A percentile compares a stretch with the other conserved stretches of the same genome.
These are phyloP conservation scores for Leucophora obtusa DNA, from an alignment of 2,888 invertebrate species.

Conservation along the genomic window DNA sequence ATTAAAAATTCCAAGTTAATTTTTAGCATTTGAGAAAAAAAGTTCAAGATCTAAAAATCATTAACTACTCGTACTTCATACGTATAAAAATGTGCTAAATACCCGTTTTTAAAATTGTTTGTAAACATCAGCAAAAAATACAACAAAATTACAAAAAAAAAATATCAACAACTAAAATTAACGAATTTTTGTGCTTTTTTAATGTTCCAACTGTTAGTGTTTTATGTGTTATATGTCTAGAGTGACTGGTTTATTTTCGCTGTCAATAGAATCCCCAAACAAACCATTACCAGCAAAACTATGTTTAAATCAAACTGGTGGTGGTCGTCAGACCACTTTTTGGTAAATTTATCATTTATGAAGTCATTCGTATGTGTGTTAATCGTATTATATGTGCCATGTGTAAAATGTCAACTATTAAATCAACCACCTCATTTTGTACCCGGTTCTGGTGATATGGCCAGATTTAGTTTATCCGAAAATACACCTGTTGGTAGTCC, in stretches of 20 bases:
- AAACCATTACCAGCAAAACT: slow-evolving; percentile 5
- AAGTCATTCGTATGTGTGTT: slow-evolving; percentile 48
- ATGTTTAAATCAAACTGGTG: slow-evolving; percentile 49
- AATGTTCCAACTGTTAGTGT: neutral
- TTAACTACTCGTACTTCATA: neutral
- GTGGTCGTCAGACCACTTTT: slow-evolving; percentile 59
- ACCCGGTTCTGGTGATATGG: slow-evolving; percentile 87
- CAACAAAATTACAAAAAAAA: neutral
- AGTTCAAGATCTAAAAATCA: neutral
- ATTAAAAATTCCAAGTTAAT: no score
- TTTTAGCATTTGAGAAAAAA: no score
- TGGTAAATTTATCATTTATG: slow-evolving; percentile 40
- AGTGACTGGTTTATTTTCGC: neutral
- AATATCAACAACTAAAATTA: neutral
- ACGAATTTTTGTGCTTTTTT: neutral
- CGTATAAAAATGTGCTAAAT: neutral
- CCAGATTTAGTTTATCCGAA: slow-evolving; percentile 85
- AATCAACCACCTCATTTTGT: slow-evolving; percentile 88
- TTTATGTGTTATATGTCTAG: neutral
- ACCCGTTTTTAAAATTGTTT: neutral
- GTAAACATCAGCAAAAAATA: neutral
- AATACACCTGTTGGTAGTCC: slow-evolving; percentile 87
- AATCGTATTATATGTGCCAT: slow-evolving; percentile 42
- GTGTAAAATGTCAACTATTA: slow-evolving; percentile 80
- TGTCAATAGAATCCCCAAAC: neutral